Evolutionary conservation across 1,140 invertebrate species (phyloP).

Genomic region (Drosophila mauritiana): DNA sequence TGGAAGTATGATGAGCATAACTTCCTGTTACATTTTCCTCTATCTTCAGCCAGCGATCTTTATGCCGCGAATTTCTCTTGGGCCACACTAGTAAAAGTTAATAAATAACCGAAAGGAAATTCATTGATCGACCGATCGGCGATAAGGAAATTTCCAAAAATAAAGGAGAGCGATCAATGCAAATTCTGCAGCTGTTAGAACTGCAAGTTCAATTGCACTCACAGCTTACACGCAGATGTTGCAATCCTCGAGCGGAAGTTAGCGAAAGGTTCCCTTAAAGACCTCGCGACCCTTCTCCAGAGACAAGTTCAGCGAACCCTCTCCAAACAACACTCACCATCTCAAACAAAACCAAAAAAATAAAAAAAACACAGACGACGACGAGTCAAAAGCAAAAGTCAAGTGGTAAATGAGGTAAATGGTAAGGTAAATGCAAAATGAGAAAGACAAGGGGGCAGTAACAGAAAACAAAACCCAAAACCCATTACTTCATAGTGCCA

Average conservation of each 20-base stretch:
- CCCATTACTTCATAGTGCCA: conserved; percentile 41
- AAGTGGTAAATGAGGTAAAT: conserved; percentile 62
- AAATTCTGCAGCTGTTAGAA: conserved; percentile 76
- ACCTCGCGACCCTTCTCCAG: conserved; percentile 30
- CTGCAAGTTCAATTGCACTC: conserved; percentile 55
- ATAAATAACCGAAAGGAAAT: conserved; percentile 76
- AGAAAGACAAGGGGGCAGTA: conserved; percentile 23
- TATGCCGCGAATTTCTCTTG: conserved; percentile 33
- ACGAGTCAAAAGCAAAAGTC: conserved; percentile 57
- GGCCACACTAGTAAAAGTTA: conserved; percentile 68
- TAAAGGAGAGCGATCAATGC: conserved; percentile 32
- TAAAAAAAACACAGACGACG: conserved; percentile 1
- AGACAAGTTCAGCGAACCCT: conserved; percentile 54
- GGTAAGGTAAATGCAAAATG: conserved; percentile 41
- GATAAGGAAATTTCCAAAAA: conserved; percentile 57
- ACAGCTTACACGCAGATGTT: conserved; percentile 69
- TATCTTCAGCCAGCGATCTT: conserved; percentile 35
- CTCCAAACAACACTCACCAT: conserved; percentile 19
- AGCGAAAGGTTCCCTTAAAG: conserved; percentile 71
- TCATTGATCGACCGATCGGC: conserved; percentile 69
- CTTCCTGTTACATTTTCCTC: conserved; percentile 63
- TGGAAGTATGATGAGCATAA: conserved; percentile 38
- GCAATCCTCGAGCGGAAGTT: conserved; percentile 76
- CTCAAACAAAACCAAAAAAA: background rate
- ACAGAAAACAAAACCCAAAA: conserved; percentile 32